Evolutionary conservation across 1,140 invertebrate species (phyloP).

Genomic region (Brachionus asplanchnoidis): DNA sequence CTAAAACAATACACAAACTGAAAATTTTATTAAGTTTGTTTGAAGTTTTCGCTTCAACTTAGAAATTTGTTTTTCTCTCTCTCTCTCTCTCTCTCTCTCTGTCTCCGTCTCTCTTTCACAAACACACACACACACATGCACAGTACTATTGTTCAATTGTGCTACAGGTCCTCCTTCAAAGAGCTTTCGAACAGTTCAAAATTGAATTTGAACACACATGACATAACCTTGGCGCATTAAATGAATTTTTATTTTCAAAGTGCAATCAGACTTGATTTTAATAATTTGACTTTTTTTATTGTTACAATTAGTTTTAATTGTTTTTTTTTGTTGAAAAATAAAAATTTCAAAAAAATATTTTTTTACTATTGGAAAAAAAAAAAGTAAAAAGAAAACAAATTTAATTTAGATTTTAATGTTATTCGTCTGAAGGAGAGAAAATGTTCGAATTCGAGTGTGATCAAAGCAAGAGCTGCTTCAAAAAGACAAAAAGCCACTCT

Average conservation of each 20-base stretch:
- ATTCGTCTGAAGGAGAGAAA: background rate
- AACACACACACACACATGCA: no score
- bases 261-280: no score
- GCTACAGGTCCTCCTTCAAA: background rate
- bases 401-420: conserved; percentile 6
- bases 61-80: background rate
- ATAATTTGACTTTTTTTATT: no score
- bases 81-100: background rate
- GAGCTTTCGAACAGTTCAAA: background rate
- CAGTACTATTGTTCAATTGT: background rate
- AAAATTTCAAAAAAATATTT: background rate
- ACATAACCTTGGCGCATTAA: background rate
- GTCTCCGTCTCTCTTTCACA: no score
- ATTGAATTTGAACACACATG: background rate
- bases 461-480: background rate
- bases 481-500: background rate
- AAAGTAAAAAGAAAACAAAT: background rate
- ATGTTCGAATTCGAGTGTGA: conserved; percentile 26
- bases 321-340: background rate
- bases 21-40: background rate
- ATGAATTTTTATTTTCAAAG: no score
- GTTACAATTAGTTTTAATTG: no score
- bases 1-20: background rate
- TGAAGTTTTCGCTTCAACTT: background rate
- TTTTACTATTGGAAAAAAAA: background rate